Evolutionary conservation across 2,797 vertebrate genomes (phyloP).

Genomic region (Naso thynnoides): DNA sequence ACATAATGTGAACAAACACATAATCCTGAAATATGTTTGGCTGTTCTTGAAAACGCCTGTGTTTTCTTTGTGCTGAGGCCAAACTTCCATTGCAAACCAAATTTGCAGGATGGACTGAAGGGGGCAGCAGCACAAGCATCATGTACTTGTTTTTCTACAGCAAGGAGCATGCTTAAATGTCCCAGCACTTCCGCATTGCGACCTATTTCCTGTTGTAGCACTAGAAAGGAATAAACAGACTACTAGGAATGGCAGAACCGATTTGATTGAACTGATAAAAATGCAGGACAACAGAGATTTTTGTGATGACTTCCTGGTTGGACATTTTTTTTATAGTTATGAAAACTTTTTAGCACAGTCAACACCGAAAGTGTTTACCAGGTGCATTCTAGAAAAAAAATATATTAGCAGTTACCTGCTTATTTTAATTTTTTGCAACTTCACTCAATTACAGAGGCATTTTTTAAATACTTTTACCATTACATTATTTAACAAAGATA

Average conservation of each 20-base stretch:
- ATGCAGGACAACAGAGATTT: not conserved
- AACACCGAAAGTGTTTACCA: not conserved
- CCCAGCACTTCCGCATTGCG: not conserved
- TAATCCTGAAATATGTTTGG: not conserved
- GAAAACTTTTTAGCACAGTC: not conserved
- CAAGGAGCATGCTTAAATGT: not conserved
- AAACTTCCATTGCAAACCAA: constrained; percentile 1
- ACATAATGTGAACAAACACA: constrained; percentile 2
- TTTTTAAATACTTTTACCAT: not conserved
- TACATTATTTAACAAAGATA: constrained; percentile 1
- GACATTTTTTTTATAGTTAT: no score
- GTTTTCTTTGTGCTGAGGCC: constrained; percentile 10
- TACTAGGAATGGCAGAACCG: not conserved
- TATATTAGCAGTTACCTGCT: no score
- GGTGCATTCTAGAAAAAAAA: not conserved
- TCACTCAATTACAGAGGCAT: no score
- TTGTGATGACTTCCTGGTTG: not conserved
- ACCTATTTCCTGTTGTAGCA: not conserved
- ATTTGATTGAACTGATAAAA: not conserved
- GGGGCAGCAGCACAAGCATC: not conserved
- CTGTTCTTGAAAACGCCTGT: not conserved
- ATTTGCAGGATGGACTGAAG: not conserved
- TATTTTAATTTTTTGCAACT: no score
- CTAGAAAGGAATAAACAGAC: not conserved
- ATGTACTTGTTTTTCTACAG: not conserved